Base-by-base conservation (phyloP, 2,797 vertebrate genomes). In the Alectoris magna region DNA sequence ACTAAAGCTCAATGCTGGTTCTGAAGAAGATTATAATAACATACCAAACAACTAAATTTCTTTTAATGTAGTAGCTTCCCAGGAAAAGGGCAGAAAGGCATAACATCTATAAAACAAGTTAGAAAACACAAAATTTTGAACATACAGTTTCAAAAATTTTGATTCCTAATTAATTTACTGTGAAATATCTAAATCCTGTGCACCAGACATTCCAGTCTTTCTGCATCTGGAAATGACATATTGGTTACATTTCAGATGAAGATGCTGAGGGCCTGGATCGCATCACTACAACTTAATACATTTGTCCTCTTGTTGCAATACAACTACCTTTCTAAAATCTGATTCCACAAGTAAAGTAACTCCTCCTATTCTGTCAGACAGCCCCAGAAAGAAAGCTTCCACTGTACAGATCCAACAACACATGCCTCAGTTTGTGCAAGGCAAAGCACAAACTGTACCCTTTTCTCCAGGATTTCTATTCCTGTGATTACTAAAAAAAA, bases 1-100 rank as follows among this genome's bases (percentile, higher is more conserved):
- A 83, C 48, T 84, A 82, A 88, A 84, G 67, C 64, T 93, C 86
- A 94, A 31, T 46, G 77, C 51, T 90, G 63, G 16, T 74, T 97
- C 91, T 68, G 82, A 92, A 62, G 90, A 87, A 73, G 91, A 81
- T 72, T 59, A 39, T 78, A 62, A 73, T 53, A 88, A 63, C 19
- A 21, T 68, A 84, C 31, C 43, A 78, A 91, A 59, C 15, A 44
- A 77, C 27, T 80, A 67, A 36, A 73, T 87, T 78, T 72, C 38
- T 86, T 55, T 44, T 11, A 56, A 23, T 36, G n/a, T 49, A 2
- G 1, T 7, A 44, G 26, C 56, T 87, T 76, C 79, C 34, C 53
- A 56, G 81, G 69, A 75, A 92, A 95, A 76, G 44, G 69, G 78
- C 38, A 88, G 27, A 1, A 5, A 82, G n/a, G 21, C 14, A 90